Percentiles rank a stretch among this genome's conserved stretches.
Conservation (phyloP, 2,888 invertebrate genomes). For the Drosophila testacea region DNA sequence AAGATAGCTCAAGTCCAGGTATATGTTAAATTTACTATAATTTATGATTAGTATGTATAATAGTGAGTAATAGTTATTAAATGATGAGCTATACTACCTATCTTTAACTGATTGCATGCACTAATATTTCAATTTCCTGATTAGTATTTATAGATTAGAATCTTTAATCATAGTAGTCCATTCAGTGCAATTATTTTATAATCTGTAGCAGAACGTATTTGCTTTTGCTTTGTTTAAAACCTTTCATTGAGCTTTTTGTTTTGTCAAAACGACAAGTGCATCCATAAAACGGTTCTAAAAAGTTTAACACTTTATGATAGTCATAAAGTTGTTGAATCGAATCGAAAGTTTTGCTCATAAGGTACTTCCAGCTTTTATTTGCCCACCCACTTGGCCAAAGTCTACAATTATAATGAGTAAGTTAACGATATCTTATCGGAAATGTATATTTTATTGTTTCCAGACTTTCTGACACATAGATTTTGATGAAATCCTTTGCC, state of each 20-base stretch:
- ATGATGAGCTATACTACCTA: constrained; percentile 22
- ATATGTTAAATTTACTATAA: too few species aligned
- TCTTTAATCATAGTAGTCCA: constrained; percentile 10
- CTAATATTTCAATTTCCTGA: constrained; percentile 2
- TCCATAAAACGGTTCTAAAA: constrained; percentile 6
- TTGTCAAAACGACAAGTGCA: constrained; percentile 10
- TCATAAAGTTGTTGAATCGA: constrained; percentile 19
- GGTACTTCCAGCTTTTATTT: constrained; percentile 3
- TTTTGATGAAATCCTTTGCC: constrained; percentile 2
- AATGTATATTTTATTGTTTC: constrained; percentile 17
- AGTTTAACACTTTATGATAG: constrained; percentile 18
- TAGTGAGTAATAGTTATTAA: constrained; percentile 16
- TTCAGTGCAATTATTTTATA: constrained; percentile 38
- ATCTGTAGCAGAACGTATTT: constrained; percentile 8
- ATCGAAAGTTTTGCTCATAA: constrained; percentile 21
- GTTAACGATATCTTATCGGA: constrained; percentile 36
- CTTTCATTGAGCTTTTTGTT: constrained; percentile 40
- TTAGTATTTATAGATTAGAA: constrained; percentile 13
- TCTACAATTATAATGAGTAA: constrained; percentile 38
- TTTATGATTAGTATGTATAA: not conserved
- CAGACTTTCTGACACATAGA: constrained; percentile 28
- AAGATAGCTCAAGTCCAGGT: too few species aligned
- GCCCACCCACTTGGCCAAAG: constrained; percentile 21
- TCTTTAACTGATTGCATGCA: constrained; percentile 10
- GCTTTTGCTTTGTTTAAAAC: constrained; percentile 6